Evolutionary conservation across 1,140 invertebrate species (phyloP).

Genomic region (Metopolophium dirhodum): DNA sequence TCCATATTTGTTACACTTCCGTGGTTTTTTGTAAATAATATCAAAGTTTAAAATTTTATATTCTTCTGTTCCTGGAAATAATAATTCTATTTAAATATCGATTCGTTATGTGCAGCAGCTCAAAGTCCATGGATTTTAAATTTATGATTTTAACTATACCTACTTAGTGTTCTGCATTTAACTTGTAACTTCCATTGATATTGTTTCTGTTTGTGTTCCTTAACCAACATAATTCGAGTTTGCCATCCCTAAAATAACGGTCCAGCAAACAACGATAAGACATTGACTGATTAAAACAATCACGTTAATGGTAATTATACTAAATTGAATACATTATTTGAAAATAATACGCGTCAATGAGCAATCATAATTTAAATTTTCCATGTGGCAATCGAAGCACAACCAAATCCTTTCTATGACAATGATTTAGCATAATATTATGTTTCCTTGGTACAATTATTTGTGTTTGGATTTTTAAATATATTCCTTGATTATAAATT

Average conservation of each 20-base stretch:
- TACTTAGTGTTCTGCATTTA: background rate
- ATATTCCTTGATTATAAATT: background rate
- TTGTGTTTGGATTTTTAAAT: background rate
- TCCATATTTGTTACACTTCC: background rate
- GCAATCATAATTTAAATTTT: slow-evolving; percentile 2
- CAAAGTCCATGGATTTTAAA: background rate
- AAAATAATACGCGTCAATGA: background rate
- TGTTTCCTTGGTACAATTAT: background rate
- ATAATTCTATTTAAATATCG: background rate
- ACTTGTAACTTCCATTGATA: background rate
- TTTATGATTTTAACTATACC: background rate
- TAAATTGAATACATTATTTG: slow-evolving; percentile 28
- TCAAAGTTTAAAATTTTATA: background rate
- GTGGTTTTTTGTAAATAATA: background rate
- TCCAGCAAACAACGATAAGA: slow-evolving; percentile 14
- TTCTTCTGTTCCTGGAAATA: background rate
- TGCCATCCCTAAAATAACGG: background rate
- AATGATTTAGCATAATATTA: background rate
- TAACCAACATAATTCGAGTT: background rate
- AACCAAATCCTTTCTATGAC: background rate
- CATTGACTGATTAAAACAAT: slow-evolving; percentile 25
- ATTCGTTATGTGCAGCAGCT: background rate
- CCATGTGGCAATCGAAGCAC: background rate
- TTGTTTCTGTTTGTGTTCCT: background rate
- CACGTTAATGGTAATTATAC: slow-evolving; percentile 10